A percentile compares a stretch with the other conserved stretches of the same genome.
These are phyloP conservation scores for Parnassius smintheus DNA, from an alignment of 2,888 invertebrate species.

Conservation along the genomic window DNA sequence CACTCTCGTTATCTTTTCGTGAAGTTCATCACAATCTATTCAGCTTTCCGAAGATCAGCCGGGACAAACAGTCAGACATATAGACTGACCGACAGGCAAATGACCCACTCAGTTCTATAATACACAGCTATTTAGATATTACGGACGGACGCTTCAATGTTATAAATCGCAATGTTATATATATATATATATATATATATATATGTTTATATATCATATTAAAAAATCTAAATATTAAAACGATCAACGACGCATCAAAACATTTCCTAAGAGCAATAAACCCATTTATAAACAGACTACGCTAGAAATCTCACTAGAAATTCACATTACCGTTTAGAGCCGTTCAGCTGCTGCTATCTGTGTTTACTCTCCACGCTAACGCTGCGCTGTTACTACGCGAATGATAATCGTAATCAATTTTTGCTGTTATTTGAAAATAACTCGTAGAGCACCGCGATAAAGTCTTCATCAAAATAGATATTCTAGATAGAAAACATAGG, in stretches of 20 bases:
- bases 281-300: slow-evolving; percentile 23
- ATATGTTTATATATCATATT: neutral
- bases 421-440: neutral
- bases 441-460: neutral
- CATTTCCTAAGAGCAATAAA: slow-evolving; percentile 23
- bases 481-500: neutral
- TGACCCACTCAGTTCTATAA: too few species aligned
- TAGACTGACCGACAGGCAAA: too few species aligned
- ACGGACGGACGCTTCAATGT: too few species aligned
- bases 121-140: too few species aligned
- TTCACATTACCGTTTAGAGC: slow-evolving; percentile 11
- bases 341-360: slow-evolving; percentile 12
- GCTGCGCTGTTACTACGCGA: slow-evolving; percentile 4
- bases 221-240: neutral
- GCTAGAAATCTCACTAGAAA: slow-evolving; percentile 18
- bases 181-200: neutral
- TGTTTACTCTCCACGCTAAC: slow-evolving; percentile 2
- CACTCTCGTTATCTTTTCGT: too few species aligned
- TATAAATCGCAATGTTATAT: too few species aligned
- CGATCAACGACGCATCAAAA: neutral
- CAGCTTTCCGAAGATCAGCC: too few species aligned
- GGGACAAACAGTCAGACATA: too few species aligned
- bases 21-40: too few species aligned
- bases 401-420: slow-evolving; percentile 5
- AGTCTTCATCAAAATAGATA: slow-evolving; percentile 4